Evolutionary conservation across 37 sponge, comb jelly and placozoan genomes (phyloP), one percentile per base, ranked within the genome.

Genomic region (Geodia barretti): DNA sequence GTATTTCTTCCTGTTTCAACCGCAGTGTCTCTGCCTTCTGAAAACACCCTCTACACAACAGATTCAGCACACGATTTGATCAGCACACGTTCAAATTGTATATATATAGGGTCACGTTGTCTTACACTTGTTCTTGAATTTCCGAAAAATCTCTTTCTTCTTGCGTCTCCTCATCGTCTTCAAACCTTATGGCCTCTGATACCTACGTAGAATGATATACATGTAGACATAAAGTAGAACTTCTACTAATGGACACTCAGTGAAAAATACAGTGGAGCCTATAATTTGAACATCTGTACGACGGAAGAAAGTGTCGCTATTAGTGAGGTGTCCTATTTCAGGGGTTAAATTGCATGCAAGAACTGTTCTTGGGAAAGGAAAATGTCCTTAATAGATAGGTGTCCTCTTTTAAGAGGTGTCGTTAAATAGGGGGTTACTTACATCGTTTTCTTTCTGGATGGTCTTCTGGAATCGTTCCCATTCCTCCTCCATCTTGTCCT

Each of bases 381-480:
- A 70, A 70, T 33, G 7, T 72, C 62, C 64, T 62, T 60, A 62
- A 70, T 38, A 19, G 11, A 11, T 38, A 11, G 11, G 36, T 37
- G 32, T 11, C 25, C 20, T 65, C 7, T 7, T 65, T 8, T 24
- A 19, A 20, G 19, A 58, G 17, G 11, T 20, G 11, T 58, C 11
- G 11, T 19, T 20, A 19, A 19, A 58, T 11, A 11, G 11, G 19
- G 11, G 11, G 20, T 9, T 29, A 60, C 91, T 70, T 34, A 92
- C 96, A 64, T 95, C 87, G 14, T 79, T 64, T 41, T 94, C 97
- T 60, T 88, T 88, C 39, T 85, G 76, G 1, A 97, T 95, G 69
- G 63, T 77, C 85, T 89, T 91, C 74, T 97, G 95, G 70, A 97
- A 97, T 29, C 62, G 73, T 60, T 97, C 97, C 95, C 95, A 97